phyloP scores from a whole-genome alignment of 2,113 vertebrate genomes.

The Paradoxurus hermaphroditus region DNA sequence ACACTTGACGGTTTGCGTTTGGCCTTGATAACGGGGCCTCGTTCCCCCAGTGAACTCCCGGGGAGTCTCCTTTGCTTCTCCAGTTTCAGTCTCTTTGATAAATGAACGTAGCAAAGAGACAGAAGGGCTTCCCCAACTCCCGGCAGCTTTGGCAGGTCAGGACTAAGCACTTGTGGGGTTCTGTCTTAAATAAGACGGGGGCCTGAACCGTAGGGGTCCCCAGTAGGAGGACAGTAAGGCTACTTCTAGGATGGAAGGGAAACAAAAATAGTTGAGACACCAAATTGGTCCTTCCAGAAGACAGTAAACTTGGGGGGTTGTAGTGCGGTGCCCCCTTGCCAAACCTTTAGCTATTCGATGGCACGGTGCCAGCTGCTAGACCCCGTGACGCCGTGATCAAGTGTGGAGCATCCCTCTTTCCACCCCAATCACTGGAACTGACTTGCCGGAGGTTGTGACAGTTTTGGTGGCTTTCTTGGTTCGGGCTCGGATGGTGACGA shows the following conservation, averaged over 20 bases:
- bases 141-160: not conserved
- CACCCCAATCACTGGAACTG: not conserved
- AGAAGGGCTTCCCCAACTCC: accelerated
- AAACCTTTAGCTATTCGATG: not conserved
- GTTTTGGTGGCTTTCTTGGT: not conserved
- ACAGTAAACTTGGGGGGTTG: not conserved
- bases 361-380: not conserved
- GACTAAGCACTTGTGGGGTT: not conserved
- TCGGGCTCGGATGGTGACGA: not conserved
- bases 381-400: not conserved
- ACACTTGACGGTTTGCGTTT: slow-evolving; percentile 1
- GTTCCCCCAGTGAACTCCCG: not conserved
- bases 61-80: not conserved
- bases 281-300: not conserved
- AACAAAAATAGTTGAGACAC: not conserved
- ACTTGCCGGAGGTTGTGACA: too few species aligned
- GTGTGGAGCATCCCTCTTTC: accelerated
- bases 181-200: not conserved
- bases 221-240: not conserved
- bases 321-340: not conserved
- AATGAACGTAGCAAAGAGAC: not conserved
- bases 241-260: not conserved
- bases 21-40: not conserved
- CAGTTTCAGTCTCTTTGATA: slow-evolving; percentile 35
- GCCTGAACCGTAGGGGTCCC: not conserved